phyloP scores from a whole-genome alignment of 2,797 vertebrate species.

The Gallirallus australis region DNA sequence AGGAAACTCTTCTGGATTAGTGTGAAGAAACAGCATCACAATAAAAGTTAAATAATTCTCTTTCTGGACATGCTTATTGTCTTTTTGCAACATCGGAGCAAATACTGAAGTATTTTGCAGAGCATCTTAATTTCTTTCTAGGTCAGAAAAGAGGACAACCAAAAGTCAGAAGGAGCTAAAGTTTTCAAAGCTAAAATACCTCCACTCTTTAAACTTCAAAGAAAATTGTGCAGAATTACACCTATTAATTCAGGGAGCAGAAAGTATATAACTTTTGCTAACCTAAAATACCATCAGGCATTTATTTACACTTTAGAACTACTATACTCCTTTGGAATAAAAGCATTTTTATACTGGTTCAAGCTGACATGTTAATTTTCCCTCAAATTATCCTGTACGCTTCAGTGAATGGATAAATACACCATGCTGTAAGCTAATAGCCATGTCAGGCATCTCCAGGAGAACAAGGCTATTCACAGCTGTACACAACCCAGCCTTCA shows the following conservation, averaged over 20 bases:
- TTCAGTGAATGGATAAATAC: background rate
- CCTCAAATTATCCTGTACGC: background rate
- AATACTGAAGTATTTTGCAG: slow-evolving; percentile 10
- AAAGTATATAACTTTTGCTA: background rate
- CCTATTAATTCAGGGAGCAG: slow-evolving; percentile 22
- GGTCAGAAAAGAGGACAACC: slow-evolving; percentile 23
- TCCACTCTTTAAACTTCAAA: background rate
- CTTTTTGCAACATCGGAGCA: background rate
- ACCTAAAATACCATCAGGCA: background rate
- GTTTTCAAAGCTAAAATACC: slow-evolving; percentile 13
- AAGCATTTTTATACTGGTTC: background rate
- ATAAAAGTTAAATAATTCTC: background rate
- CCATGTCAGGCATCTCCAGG: background rate
- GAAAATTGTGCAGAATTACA: slow-evolving; percentile 28
- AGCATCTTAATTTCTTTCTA: background rate
- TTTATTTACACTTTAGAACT: slow-evolving; percentile 12
- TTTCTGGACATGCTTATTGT: background rate
- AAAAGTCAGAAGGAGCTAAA: background rate
- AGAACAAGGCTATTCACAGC: background rate
- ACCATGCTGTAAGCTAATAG: background rate
- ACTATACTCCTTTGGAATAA: background rate
- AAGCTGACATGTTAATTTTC: background rate
- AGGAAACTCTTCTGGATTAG: background rate
- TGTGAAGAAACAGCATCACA: background rate
- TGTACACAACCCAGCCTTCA: background rate